Conservation (phyloP, 2,888 invertebrate species). For the Pterostichus madidus region DNA sequence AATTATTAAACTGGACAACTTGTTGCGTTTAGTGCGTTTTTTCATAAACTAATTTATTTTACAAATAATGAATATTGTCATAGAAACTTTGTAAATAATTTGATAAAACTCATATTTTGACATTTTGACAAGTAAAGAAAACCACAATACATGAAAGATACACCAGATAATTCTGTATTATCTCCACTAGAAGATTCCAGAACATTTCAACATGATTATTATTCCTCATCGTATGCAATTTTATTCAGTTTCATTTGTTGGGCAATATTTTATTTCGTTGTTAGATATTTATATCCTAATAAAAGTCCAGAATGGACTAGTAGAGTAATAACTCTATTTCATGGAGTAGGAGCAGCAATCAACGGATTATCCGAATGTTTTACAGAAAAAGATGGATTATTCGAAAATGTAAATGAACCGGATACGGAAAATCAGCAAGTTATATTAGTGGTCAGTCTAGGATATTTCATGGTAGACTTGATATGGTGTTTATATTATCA, state of each 20-base stretch:
- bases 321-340: slow-evolving; percentile 72
- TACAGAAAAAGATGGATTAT: slow-evolving; percentile 71
- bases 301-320: slow-evolving; percentile 72
- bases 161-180: not conserved
- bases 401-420: slow-evolving; percentile 72
- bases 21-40: too few relatives aligned
- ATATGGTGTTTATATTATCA: slow-evolving; percentile 80
- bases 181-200: not conserved
- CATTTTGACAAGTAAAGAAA: slow-evolving; percentile 6
- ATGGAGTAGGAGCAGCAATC: slow-evolving; percentile 72
- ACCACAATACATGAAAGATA: not conserved
- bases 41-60: not conserved
- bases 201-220: not conserved
- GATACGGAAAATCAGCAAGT: slow-evolving; percentile 72
- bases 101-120: not conserved
- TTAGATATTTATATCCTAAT: slow-evolving; percentile 67
- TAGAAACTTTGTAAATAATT: slow-evolving; percentile 27
- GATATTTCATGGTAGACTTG: slow-evolving; percentile 83
- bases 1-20: too few relatives aligned
- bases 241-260: slow-evolving; percentile 69
- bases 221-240: slow-evolving; percentile 11
- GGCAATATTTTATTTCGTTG: slow-evolving; percentile 70
- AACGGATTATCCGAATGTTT: slow-evolving; percentile 74
- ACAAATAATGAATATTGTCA: not conserved
- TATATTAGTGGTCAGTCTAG: slow-evolving; percentile 80